Conservation (phyloP, 2,888 invertebrate genomes). For the Drosophila emarginata region DNA sequence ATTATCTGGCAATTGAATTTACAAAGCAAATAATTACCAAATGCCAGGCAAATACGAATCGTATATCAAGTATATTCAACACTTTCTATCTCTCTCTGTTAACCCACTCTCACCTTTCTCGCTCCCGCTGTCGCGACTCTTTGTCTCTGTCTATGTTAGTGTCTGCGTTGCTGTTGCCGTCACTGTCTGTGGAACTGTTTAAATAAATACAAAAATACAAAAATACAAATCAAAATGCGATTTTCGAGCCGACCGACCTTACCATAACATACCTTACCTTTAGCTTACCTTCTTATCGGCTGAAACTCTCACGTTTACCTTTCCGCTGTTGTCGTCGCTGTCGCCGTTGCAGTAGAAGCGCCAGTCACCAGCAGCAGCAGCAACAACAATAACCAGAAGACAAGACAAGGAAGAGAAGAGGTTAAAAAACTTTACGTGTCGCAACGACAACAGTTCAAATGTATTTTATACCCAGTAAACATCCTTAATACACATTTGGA, state of each 20-base stretch:
- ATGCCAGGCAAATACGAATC: conserved; percentile 58
- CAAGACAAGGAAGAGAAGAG: conserved; percentile 44
- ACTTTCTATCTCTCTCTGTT: not conserved
- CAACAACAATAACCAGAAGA: conserved; percentile 2
- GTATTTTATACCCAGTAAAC: conserved; percentile 39
- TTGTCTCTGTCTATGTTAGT: conserved; percentile 29
- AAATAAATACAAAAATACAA: conserved; percentile 71
- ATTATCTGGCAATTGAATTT: conserved; percentile 81
- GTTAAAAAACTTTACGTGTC: conserved; percentile 68
- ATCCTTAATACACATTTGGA: not conserved
- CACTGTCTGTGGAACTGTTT: not conserved
- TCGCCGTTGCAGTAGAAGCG: conserved; percentile 37
- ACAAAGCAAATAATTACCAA: conserved; percentile 79
- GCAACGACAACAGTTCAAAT: conserved; percentile 64
- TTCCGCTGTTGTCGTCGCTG: conserved; percentile 35
- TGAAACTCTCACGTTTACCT: conserved; percentile 57
- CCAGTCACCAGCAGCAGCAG: not conserved
- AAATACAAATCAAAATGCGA: conserved; percentile 81
- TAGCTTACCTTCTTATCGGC: conserved; percentile 56
- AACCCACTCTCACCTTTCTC: not conserved
- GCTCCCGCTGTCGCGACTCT: not conserved
- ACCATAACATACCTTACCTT: not conserved
- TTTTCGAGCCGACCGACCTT: conserved; percentile 60
- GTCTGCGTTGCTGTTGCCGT: conserved; percentile 42
- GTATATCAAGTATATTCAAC: not conserved